phyloP scores from a whole-genome alignment of 2,888 invertebrate genomes.

The Oxycera nigricornis region DNA sequence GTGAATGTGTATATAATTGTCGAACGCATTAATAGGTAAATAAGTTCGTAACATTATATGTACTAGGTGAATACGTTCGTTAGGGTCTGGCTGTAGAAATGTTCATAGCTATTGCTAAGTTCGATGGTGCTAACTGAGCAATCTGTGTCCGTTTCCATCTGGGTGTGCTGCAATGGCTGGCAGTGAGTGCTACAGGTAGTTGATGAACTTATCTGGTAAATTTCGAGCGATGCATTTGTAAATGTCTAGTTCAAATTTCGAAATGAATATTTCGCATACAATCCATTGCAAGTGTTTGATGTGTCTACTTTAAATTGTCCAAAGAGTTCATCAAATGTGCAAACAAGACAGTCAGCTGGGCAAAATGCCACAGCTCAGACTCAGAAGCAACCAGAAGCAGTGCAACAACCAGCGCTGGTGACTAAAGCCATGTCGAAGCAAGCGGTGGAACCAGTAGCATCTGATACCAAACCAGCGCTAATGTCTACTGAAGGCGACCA shows the following conservation, averaged over 20 bases:
- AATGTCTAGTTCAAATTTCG: not conserved
- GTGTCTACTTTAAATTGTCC: too few relatives aligned
- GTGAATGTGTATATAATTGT: conserved; percentile 15
- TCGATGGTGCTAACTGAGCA: conserved; percentile 41
- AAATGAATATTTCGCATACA: too few relatives aligned
- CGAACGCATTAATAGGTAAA: conserved; percentile 45
- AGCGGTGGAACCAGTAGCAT: not conserved
- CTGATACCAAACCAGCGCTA: not conserved
- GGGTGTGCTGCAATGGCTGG: too few relatives aligned
- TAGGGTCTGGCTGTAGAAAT: conserved; percentile 60
- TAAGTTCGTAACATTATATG: conserved; percentile 48
- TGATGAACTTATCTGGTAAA: too few relatives aligned
- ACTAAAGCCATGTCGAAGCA: too few relatives aligned
- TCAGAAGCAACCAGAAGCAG: not conserved
- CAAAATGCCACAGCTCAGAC: not conserved
- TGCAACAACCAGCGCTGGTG: not conserved
- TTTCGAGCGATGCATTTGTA: not conserved
- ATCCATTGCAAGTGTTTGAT: too few relatives aligned
- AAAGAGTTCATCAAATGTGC: not conserved
- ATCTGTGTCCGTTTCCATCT: not conserved
- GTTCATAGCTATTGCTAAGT: conserved; percentile 61
- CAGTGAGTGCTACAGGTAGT: too few relatives aligned
- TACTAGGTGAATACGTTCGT: conserved; percentile 51
- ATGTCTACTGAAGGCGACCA: too few relatives aligned
- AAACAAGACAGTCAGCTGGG: not conserved